phyloP scores from a whole-genome alignment of 2,888 invertebrate genomes.

The Disparrhopalites patrizii region DNA sequence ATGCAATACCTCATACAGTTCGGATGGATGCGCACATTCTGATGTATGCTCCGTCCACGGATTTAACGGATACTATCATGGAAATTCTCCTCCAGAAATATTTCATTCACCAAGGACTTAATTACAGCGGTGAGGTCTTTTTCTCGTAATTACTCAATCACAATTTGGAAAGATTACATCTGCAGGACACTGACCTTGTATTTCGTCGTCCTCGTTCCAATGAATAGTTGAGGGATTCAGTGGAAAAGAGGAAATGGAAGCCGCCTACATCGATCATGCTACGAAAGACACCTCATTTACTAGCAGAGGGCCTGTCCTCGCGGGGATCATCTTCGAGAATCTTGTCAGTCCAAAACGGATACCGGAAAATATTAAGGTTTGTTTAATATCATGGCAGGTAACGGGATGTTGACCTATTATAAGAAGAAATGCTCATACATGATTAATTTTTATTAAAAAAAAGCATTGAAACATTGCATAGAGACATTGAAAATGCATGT shows the following conservation, averaged over 20 bases:
- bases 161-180: too few species aligned
- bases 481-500: too few species aligned
- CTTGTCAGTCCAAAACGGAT: neutral
- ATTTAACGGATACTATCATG: conserved; percentile 31
- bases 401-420: neutral
- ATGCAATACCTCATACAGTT: neutral
- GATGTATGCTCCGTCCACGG: conserved; percentile 34
- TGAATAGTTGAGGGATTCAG: conserved; percentile 38
- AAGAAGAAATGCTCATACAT: too few species aligned
- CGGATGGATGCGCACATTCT: conserved; percentile 32
- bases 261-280: neutral
- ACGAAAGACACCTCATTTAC: neutral
- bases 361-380: conserved; percentile 1
- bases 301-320: conserved; percentile 52
- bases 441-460: too few species aligned
- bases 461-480: too few species aligned
- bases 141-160: too few species aligned
- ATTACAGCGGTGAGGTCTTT: conserved; percentile 33
- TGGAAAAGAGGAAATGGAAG: conserved; percentile 30
- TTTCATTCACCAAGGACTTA: conserved; percentile 25
- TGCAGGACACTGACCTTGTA: too few species aligned
- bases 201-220: too few species aligned
- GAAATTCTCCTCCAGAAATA: conserved; percentile 27
- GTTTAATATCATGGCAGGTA: neutral
- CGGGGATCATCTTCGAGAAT: conserved; percentile 6